Evolutionary conservation across 2,888 invertebrate genomes (phyloP).

Genomic region (Drosophila paramelanica): DNA sequence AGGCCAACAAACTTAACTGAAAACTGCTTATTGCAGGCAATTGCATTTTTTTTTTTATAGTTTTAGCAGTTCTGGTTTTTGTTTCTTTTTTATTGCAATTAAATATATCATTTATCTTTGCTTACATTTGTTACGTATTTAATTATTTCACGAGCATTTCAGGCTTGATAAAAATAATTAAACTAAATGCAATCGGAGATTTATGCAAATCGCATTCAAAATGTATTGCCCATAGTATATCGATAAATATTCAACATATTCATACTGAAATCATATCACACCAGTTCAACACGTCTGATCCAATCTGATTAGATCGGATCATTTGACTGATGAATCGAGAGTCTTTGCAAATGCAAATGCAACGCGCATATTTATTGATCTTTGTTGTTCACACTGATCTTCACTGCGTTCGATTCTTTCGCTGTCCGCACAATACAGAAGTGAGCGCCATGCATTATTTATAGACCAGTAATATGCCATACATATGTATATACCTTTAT

Average conservation of each 20-base stretch:
- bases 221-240: constrained; percentile 28
- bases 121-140: neutral
- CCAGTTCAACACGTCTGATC: constrained; percentile 7
- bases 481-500: constrained; percentile 40
- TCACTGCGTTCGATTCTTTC: constrained; percentile 5
- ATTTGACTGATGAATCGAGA: constrained; percentile 4
- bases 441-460: constrained; percentile 36
- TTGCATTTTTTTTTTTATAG: constrained; percentile 1
- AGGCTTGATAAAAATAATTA: neutral
- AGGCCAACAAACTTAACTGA: constrained; percentile 13
- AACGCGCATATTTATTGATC: neutral
- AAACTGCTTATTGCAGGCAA: constrained; percentile 27
- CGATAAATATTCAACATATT: constrained; percentile 13
- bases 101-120: constrained; percentile 11
- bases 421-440: neutral
- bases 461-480: constrained; percentile 24
- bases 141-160: neutral
- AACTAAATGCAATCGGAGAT: neutral
- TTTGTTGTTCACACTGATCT: neutral
- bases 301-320: constrained; percentile 6
- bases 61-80: neutral
- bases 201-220: constrained; percentile 21
- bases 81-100: constrained; percentile 3
- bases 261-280: constrained; percentile 4
- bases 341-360: constrained; percentile 30